Base-by-base conservation (phyloP, 2,888 invertebrate species). In the Ctenicera cuprea region DNA sequence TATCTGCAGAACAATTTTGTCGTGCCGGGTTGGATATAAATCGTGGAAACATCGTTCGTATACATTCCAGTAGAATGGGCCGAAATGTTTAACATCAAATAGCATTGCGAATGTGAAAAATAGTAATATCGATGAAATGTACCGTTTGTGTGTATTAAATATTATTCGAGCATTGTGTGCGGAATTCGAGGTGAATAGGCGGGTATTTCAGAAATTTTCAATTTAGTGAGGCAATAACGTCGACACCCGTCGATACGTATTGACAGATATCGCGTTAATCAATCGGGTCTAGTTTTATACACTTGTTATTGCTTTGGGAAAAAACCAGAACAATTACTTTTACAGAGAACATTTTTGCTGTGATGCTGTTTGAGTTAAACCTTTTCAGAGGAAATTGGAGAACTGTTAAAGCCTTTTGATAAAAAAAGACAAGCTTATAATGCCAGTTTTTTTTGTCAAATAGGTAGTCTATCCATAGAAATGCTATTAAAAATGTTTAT, bases 181-280 rank as follows among this genome's bases (percentile, higher is more conserved):
- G 26, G 54, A 62, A 70, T 63, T 70, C 62, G 26, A 62, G 52
- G 62, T 52, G 70, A 70, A 70, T 63, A 38, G 54, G 22, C 50
- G 65, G 50, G 50, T 50, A 71, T 65, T 59, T 65, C 59, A 48
- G 37, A 71, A 57, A 71, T 71, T 71, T 71, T 71, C 71, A 71
- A 71, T 71, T 65, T 71, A 64, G 45, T 59, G 57, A 45, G 50
- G 65, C 65, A 71, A 71, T 71, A 65, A 71, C 37, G 37, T 37
- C 64, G 71, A 65, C 64, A 71, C 37, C 65, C 65, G 57, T 59
- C 63, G 38, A 63, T 59, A 41, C 30, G 12, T 63, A 62, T 57
- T 65, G 71, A 57, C 71, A 65, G 57, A 71, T 65, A 59, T 61
- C 70, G 52, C 63, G 62, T 64, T 64, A 62, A 62, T 64, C 65